These are phyloP conservation scores for Drosophila paulistorum DNA, from an alignment of 1,140 invertebrate species.

Conservation along the genomic window DNA sequence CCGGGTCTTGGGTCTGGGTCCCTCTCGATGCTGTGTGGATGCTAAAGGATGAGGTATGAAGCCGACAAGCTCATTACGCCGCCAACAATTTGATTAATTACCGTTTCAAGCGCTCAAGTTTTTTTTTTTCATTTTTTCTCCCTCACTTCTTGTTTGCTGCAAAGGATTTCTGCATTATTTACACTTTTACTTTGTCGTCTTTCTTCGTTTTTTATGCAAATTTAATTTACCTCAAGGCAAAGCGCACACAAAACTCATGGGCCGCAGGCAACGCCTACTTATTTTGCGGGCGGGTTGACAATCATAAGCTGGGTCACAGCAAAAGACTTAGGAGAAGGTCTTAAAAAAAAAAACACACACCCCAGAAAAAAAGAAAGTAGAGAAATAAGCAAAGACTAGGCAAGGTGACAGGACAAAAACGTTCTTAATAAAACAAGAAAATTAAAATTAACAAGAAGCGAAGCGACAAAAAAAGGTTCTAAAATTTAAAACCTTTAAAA, in stretches of 20 bases:
- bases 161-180: constrained; percentile 54
- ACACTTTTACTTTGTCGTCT: constrained; percentile 23
- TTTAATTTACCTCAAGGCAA: constrained; percentile 68
- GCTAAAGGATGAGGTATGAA: constrained; percentile 4
- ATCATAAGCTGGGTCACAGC: constrained; percentile 37
- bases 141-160: constrained; percentile 7
- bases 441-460: constrained; percentile 2
- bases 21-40: background rate
- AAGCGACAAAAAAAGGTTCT: background rate
- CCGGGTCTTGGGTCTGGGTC: background rate
- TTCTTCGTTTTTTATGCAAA: constrained; percentile 69
- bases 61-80: constrained; percentile 73
- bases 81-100: constrained; percentile 81
- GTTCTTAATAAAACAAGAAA: constrained; percentile 12
- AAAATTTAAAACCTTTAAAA: background rate
- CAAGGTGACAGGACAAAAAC: background rate
- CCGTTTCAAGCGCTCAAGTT: constrained; percentile 39
- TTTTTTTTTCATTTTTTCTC: constrained; percentile 25
- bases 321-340: constrained; percentile 13
- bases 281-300: constrained; percentile 44
- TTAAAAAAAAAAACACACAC: background rate
- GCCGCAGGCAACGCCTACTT: constrained; percentile 41
- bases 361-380: background rate
- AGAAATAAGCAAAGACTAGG: background rate
- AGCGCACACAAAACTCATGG: constrained; percentile 12